phyloP scores from a whole-genome alignment of 37 sponge, comb jelly and placozoan species.

The Beroe forskalii region DNA sequence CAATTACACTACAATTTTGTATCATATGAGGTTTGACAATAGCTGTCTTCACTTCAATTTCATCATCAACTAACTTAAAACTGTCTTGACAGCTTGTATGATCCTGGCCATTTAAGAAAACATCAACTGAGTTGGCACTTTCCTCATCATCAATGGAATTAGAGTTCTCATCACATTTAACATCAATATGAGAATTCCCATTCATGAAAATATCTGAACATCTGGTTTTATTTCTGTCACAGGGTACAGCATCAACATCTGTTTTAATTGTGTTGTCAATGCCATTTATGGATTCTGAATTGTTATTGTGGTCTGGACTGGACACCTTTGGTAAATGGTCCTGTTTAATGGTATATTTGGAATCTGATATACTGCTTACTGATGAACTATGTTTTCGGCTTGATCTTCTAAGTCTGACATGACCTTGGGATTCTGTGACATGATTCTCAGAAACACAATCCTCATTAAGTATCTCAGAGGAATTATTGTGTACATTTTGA shows the following conservation, averaged over 20 bases:
- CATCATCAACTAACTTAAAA: slow-evolving; percentile 27
- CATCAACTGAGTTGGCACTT: background rate
- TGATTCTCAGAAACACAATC: background rate
- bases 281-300: too few species aligned
- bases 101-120: too few species aligned
- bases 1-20: background rate
- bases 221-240: background rate
- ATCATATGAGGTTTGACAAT: background rate
- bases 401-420: slow-evolving; percentile 30
- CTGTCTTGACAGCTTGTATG: background rate
- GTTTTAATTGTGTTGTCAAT: background rate
- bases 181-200: background rate
- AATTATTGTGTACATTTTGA: background rate
- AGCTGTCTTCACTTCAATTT: slow-evolving; percentile 22
- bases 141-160: background rate
- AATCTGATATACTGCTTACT: slow-evolving; percentile 61
- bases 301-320: background rate
- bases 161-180: background rate
- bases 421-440: background rate
- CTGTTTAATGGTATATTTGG: slow-evolving; percentile 19
- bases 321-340: background rate
- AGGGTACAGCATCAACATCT: background rate
- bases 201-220: background rate
- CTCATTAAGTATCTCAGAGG: background rate
- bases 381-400: slow-evolving; percentile 51